A percentile compares a stretch with the other conserved stretches of the same genome.
These are phyloP conservation scores for Acrocyrtus sp. DNA, from an alignment of 2,888 invertebrate species.

Conservation along the genomic window DNA sequence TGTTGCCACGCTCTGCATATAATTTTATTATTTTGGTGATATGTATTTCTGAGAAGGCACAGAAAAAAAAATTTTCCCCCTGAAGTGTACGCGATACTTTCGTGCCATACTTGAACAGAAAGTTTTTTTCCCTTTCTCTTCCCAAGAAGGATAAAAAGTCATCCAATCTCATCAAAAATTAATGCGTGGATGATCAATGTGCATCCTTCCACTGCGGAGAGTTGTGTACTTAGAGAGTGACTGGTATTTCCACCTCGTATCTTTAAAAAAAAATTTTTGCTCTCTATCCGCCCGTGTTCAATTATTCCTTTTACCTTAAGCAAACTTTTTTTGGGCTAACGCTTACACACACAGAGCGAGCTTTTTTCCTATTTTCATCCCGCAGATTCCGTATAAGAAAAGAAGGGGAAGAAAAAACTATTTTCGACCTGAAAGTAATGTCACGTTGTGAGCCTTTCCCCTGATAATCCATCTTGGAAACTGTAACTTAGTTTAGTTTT, in stretches of 20 bases:
- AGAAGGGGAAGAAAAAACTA: neutral
- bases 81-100: too few relatives aligned
- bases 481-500: conserved; percentile 9
- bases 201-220: neutral
- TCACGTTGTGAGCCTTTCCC: neutral
- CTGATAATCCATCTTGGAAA: neutral
- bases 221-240: neutral
- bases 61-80: too few relatives aligned
- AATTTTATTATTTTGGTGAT: too few relatives aligned
- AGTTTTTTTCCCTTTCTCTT: neutral
- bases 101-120: too few relatives aligned
- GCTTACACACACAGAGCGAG: neutral
- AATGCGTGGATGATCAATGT: conserved; percentile 53
- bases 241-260: too few relatives aligned
- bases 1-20: too few relatives aligned
- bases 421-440: neutral
- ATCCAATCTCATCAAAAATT: conserved; percentile 52
- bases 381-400: too few relatives aligned
- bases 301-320: conserved; percentile 2
- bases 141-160: conserved; percentile 28
- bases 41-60: too few relatives aligned
- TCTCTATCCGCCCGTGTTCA: too few relatives aligned
- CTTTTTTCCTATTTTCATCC: conserved; percentile 2
- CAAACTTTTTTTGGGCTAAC: conserved; percentile 19
- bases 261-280: neutral